Percentiles rank a stretch among this genome's conserved stretches.
phyloP scores from a whole-genome alignment of 2,888 invertebrate species.

The Amphipoea oculea region DNA sequence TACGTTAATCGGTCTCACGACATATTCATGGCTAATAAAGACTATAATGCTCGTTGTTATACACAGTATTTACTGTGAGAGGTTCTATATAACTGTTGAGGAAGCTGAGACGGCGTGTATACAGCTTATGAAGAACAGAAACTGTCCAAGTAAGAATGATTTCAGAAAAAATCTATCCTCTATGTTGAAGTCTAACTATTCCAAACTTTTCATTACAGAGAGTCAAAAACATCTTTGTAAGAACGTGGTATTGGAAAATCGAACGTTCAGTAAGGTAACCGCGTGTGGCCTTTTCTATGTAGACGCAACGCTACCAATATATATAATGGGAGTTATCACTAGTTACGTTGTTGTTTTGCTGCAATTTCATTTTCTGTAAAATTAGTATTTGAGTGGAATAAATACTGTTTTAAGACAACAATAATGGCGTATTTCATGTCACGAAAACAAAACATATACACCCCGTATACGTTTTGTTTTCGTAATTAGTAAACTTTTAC shows the following conservation, averaged over 20 bases:
- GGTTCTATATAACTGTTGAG: constrained; percentile 28
- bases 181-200: too few species aligned
- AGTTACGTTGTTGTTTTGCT: background rate
- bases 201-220: constrained; percentile 8
- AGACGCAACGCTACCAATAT: constrained; percentile 6
- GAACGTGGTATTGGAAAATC: constrained; percentile 5
- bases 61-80: constrained; percentile 18
- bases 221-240: constrained; percentile 11
- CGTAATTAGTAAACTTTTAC: too few species aligned
- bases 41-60: background rate
- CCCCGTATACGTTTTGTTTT: too few species aligned
- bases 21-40: background rate
- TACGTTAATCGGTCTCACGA: too few species aligned
- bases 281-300: constrained; percentile 12
- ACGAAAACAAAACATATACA: too few species aligned
- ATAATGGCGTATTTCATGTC: too few species aligned
- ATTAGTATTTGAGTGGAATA: too few species aligned
- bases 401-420: too few species aligned
- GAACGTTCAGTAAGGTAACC: constrained; percentile 8
- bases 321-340: background rate
- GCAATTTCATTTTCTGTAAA: constrained; percentile 2
- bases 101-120: constrained; percentile 32
- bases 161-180: too few species aligned
- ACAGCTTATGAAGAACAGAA: constrained; percentile 9
- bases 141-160: constrained; percentile 17